Percentiles rank a stretch among this genome's conserved stretches.
phyloP scores from a whole-genome alignment of 2,113 vertebrate genomes.

The Desmodus rotundus region DNA sequence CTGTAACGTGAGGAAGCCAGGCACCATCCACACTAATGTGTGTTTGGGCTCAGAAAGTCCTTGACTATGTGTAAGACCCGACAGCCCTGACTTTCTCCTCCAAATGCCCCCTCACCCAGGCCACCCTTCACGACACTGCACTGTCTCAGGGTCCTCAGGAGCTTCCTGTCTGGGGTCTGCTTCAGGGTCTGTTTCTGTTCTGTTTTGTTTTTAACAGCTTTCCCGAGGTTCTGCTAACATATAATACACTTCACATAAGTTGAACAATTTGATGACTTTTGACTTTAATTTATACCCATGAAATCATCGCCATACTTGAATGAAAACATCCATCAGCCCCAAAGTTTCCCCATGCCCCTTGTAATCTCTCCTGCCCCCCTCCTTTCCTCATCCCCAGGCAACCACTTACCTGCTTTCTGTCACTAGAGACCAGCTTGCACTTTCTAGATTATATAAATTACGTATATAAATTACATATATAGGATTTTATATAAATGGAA shows the following conservation, averaged over 20 bases:
- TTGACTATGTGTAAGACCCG: background rate
- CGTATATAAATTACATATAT: no score
- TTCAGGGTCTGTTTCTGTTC: background rate
- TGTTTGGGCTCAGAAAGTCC: background rate
- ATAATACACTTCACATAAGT: background rate
- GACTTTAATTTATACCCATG: background rate
- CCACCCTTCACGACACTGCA: background rate
- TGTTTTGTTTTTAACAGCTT: background rate
- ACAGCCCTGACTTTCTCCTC: background rate
- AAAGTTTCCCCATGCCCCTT: background rate
- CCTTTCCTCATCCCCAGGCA: background rate
- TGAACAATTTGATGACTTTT: background rate
- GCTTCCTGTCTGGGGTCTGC: background rate
- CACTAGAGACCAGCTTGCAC: background rate
- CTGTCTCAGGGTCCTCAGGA: background rate
- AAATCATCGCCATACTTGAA: background rate
- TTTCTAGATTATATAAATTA: background rate
- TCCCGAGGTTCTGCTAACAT: background rate
- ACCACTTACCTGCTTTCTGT: background rate
- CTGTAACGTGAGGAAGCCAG: accelerated
- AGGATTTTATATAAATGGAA: background rate
- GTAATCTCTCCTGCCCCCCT: background rate
- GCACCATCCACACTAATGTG: background rate
- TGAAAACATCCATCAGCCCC: background rate
- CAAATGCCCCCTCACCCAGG: background rate